phyloP scores from a whole-genome alignment of 2,797 vertebrate genomes.

The Alcedo atthis region DNA sequence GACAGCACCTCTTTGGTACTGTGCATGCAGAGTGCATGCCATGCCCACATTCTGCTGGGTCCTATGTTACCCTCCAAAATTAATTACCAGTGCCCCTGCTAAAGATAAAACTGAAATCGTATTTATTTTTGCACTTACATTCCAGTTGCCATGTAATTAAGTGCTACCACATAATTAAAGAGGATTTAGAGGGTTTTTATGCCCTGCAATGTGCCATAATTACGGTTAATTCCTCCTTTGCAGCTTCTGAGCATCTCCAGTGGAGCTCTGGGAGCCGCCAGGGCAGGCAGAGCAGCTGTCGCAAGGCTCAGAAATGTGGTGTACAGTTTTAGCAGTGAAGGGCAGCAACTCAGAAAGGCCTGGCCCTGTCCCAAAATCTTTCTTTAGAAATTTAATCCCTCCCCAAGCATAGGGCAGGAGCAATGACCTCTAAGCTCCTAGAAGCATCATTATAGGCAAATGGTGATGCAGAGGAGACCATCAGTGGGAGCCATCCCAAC shows the following conservation, averaged over 20 bases:
- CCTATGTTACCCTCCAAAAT: background rate
- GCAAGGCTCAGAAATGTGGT: fast-evolving
- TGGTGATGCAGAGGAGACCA: background rate
- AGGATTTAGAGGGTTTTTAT: slow-evolving; percentile 56
- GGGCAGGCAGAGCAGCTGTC: background rate
- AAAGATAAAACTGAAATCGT: slow-evolving; percentile 51
- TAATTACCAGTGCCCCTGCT: slow-evolving; percentile 12
- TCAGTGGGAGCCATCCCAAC: background rate
- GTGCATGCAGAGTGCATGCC: background rate
- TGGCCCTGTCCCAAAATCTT: background rate
- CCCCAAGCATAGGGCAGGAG: background rate
- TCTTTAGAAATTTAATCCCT: background rate
- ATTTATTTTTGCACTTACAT: slow-evolving; percentile 62
- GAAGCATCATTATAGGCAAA: fast-evolving
- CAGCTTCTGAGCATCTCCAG: background rate
- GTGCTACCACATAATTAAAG: slow-evolving; percentile 45
- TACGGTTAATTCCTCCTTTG: slow-evolving; percentile 46
- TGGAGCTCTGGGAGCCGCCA: fast-evolving
- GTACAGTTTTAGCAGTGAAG: background rate
- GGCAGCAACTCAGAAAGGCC: background rate
- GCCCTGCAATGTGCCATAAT: background rate
- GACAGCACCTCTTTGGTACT: background rate
- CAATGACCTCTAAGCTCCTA: background rate
- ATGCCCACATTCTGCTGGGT: background rate
- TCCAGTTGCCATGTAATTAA: slow-evolving; percentile 63